These are phyloP conservation scores for Macquaria ambigua DNA, from an alignment of 2,113 vertebrate genomes.

Conservation along the genomic window DNA sequence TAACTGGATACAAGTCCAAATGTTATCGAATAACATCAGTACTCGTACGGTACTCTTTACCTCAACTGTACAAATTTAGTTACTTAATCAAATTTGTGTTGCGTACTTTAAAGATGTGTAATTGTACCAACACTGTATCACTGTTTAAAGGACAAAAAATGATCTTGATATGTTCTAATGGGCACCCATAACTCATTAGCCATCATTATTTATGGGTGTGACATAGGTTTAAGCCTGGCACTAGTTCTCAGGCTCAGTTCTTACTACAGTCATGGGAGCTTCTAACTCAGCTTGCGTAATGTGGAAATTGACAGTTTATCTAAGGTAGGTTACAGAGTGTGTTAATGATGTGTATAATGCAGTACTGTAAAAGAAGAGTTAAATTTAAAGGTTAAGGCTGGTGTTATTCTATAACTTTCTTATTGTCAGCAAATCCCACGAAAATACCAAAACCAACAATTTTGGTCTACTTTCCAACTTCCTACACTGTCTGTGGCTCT, in stretches of 20 bases:
- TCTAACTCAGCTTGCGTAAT: slow-evolving; percentile 14
- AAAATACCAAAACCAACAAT: background rate
- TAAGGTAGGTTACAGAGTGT: background rate
- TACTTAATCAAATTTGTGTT: background rate
- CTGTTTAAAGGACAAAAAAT: slow-evolving; percentile 1
- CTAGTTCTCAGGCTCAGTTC: slow-evolving; percentile 21
- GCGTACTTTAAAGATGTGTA: background rate
- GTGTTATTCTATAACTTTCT: background rate
- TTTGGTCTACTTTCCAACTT: background rate
- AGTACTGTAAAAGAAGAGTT: background rate
- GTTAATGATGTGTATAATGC: background rate
- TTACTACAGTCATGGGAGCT: background rate
- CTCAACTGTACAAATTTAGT: background rate
- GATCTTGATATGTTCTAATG: slow-evolving; percentile 13
- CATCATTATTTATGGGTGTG: slow-evolving; percentile 54
- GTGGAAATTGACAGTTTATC: slow-evolving; percentile 14
- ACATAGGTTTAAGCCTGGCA: slow-evolving; percentile 37
- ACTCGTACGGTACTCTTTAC: background rate
- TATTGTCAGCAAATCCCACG: background rate
- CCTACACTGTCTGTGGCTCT: background rate
- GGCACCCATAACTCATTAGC: slow-evolving; percentile 57
- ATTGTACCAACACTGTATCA: background rate
- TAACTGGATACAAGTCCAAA: background rate
- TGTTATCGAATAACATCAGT: background rate
- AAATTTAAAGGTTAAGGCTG: background rate